Evolutionary conservation across 2,797 vertebrate genomes (phyloP), one percentile per base, ranked within the genome.

Genomic region (Melanotaenia pygmaea): DNA sequence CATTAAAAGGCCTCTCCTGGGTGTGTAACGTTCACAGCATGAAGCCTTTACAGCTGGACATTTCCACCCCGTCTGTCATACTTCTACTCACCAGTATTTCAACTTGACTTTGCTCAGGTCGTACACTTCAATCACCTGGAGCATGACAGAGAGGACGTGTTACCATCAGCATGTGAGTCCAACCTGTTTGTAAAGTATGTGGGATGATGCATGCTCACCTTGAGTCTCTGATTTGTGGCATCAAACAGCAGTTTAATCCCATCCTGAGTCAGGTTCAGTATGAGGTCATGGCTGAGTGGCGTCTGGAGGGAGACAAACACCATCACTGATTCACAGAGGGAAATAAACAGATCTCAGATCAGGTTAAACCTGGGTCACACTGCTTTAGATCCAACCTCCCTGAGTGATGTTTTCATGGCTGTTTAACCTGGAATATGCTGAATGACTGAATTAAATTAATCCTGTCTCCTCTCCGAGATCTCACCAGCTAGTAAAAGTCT

Each of bases 181-280:
- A 22, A 12, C 12, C 8, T 28, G 7, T 24, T 32, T 66, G n/a
- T n/a, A 28, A 60, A 16, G 59, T 35, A 32, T 50, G n/a, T 58
- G 38, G 4, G 37, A 14, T 24, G 11, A 30, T 32, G 45, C 13
- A 2, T 47, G 34, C 60, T 95, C 83, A 99, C 98, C 97, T 99
- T 99, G 85, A 99, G 96, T 95, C 97, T 97, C 94, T 99, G 98
- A 94, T 96, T 98, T 92, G 96, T 98, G 94, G 98, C 97, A 93
- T 99, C 98, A 95, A 99, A 99, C 94, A 98, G 96, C 92, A 99
- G 96, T 95, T 99, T 99, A 94, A 99, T 98, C 92, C 98, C 98
- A 94, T 99, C 98, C 97, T 99, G 98, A 97, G 98, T 99, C 95
- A 99, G 88, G 94, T 97, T 99, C 94, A 99, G 97, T 94, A 99